phyloP scores from a whole-genome alignment of 2,888 invertebrate species.

The Stenodema calcarata region DNA sequence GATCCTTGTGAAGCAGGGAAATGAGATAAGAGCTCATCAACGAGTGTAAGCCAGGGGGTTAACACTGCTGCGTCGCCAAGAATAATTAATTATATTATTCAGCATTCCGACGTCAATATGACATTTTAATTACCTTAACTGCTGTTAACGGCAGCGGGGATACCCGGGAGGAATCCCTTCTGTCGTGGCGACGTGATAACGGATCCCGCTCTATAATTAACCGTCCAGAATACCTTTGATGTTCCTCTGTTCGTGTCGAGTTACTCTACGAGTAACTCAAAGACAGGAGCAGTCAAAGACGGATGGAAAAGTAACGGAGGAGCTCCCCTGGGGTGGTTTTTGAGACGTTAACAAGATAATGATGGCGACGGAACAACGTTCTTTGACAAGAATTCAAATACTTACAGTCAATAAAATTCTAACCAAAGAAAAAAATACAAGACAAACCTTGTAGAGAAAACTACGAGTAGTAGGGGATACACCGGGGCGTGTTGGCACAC shows the following conservation, averaged over 20 bases:
- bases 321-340: not conserved
- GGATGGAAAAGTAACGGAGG: not conserved
- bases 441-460: too few species aligned
- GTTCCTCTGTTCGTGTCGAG: not conserved
- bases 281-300: not conserved
- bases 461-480: too few species aligned
- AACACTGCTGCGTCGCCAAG: too few species aligned
- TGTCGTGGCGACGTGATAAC: not conserved
- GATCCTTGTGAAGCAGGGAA: too few species aligned
- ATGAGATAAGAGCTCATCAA: too few species aligned
- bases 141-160: not conserved
- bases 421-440: too few species aligned
- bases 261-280: not conserved
- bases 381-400: not conserved
- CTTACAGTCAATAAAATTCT: too few species aligned
- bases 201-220: not conserved
- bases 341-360: not conserved
- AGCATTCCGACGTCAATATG: not conserved
- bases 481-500: too few species aligned
- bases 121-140: not conserved
- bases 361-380: not conserved
- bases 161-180: not conserved
- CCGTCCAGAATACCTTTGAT: not conserved
- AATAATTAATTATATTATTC: not conserved
- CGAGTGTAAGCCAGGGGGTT: too few species aligned